Evolutionary conservation across 2,888 invertebrate species (phyloP), one percentile per base, ranked within the genome.

Genomic region (Andrena flavipes): DNA sequence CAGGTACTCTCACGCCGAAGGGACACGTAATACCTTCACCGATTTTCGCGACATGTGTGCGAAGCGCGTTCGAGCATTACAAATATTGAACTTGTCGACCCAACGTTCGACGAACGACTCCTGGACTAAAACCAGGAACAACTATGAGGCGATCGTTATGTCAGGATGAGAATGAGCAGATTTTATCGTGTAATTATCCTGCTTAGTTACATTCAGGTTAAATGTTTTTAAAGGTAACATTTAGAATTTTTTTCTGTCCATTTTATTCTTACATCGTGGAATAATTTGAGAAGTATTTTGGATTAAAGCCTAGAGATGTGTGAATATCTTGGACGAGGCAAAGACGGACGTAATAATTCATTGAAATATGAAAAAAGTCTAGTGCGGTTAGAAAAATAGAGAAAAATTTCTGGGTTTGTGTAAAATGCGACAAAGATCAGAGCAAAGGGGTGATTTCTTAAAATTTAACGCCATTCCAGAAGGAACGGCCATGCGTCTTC

Each of bases 1-100:
- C 82, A 75, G 80, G 80, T 83, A 88, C 80, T 80, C 85, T 49
- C 23, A 80, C 72, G 59, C 70, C 76, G 60, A 20, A n/a, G 48
- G 63, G 33, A 79, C 84, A 73, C 71, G 80, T 67, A 77, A 75
- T 72, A 71, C 26, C 64, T 64, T 82, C 68, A 65, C 64, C 65
- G 68, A 80, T 77, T 84, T 72, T 56, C 75, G 69, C 73, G 72
- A 69, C 75, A 69, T 72, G 77, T 81, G 80, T 87, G 86, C 89
- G 83, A 84, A 91, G 88, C 89, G 86, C 88, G 82, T 84, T 88
- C 87, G 88, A 91, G 90, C 87, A 91, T 85, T 80, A 89, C 92
- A 93, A 93, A 93, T 93, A 92, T 93, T 92, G 91, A 90, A 90
- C 87, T 85, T 90, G 84, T 85, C 85, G 89, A 89, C 86, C 87